Percentiles rank a stretch among this genome's conserved stretches.
phyloP scores from a whole-genome alignment of 2,888 invertebrate species.

The Orthosia gothica region DNA sequence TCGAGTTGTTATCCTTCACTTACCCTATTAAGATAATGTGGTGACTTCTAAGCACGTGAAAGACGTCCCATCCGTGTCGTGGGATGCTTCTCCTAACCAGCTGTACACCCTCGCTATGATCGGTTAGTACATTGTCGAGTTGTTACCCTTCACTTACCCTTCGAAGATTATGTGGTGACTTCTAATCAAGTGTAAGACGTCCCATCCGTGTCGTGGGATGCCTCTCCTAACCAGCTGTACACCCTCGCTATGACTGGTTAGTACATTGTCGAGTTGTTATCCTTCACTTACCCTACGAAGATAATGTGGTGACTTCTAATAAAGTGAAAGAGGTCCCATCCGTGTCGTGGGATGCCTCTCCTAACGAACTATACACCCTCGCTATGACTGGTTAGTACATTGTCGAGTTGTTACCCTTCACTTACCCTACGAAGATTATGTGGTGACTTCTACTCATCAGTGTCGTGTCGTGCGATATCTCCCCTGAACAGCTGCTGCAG shows the following conservation, averaged over 20 bases:
- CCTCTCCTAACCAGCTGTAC: constrained; percentile 43
- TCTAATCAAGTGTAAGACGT: constrained; percentile 92
- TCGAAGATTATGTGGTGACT: not conserved
- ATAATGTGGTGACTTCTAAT: too few relatives aligned
- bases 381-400: too few relatives aligned
- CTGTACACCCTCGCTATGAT: constrained; percentile 92
- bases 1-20: not conserved
- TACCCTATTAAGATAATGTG: not conserved
- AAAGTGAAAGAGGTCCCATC: too few relatives aligned
- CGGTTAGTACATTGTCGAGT: constrained; percentile 86
- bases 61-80: constrained; percentile 93
- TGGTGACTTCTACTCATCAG: not conserved
- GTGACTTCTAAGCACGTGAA: constrained; percentile 91
- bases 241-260: constrained; percentile 94
- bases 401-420: too few relatives aligned
- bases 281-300: too few relatives aligned
- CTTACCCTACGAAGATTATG: too few relatives aligned
- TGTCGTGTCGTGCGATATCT: not conserved
- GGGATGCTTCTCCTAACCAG: constrained; percentile 46
- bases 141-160: not conserved
- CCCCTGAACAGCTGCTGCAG: too few relatives aligned
- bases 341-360: not conserved
- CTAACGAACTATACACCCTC: too few relatives aligned
- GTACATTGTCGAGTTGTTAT: constrained; percentile 23
- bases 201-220: constrained; percentile 92